A percentile compares a stretch with the other conserved stretches of the same genome.
These are phyloP conservation scores for Planiliza haematocheilus DNA, from an alignment of 2,113 vertebrate genomes.

Conservation along the genomic window DNA sequence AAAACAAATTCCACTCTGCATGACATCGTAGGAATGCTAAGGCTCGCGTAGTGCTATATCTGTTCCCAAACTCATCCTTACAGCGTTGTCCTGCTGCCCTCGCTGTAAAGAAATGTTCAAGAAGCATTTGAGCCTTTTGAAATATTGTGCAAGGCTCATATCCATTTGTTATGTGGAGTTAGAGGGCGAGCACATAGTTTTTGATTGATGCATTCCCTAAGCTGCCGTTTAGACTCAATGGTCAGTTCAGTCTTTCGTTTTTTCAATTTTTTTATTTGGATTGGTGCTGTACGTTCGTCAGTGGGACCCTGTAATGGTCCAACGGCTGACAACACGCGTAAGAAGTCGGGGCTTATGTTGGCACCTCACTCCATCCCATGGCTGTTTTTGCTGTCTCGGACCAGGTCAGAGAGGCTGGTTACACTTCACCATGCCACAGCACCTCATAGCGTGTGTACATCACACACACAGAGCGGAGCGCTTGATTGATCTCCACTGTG, in stretches of 20 bases:
- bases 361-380: constrained; percentile 54
- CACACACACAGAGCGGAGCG: constrained; percentile 48
- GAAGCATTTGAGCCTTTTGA: constrained; percentile 35
- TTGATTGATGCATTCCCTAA: constrained; percentile 71
- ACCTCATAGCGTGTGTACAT: constrained; percentile 55
- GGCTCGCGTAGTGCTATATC: constrained; percentile 13
- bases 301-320: constrained; percentile 60
- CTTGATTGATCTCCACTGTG: constrained; percentile 69
- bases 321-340: constrained; percentile 61
- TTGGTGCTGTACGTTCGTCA: constrained; percentile 45
- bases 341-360: constrained; percentile 63
- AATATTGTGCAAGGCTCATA: constrained; percentile 43
- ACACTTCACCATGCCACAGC: constrained; percentile 20
- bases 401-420: constrained; percentile 41
- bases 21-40: constrained; percentile 47
- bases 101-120: constrained; percentile 22
- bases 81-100: constrained; percentile 10
- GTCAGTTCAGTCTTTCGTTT: constrained; percentile 46
- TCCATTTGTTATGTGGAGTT: constrained; percentile 55
- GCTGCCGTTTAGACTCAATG: constrained; percentile 60
- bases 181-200: constrained; percentile 49
- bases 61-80: constrained; percentile 30
- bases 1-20: constrained; percentile 46
- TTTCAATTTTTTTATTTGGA: constrained; percentile 53
- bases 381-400: constrained; percentile 60